phyloP scores from a whole-genome alignment of 2,113 vertebrate species.

The Neomonachus schauinslandi region DNA sequence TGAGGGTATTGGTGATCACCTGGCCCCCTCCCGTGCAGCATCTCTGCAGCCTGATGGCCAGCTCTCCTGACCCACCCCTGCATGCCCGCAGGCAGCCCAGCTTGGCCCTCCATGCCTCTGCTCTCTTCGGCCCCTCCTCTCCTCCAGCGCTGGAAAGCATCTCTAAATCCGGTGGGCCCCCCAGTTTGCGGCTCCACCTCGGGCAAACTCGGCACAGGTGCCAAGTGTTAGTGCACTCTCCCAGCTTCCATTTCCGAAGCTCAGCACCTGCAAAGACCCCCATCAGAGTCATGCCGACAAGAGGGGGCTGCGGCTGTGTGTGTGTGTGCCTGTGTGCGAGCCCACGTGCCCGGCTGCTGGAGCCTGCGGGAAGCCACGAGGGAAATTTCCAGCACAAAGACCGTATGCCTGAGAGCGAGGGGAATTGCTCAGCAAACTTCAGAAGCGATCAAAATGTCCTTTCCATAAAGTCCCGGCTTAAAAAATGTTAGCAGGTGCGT shows the following conservation, averaged over 20 bases:
- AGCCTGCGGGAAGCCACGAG: conserved; percentile 45
- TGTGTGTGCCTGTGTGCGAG: neutral
- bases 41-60: neutral
- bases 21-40: neutral
- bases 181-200: neutral
- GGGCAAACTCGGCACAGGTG: conserved; percentile 48
- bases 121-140: neutral
- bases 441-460: conserved; percentile 75
- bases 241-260: conserved; percentile 45
- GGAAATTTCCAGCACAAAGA: conserved; percentile 78
- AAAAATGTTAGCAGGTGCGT: conserved; percentile 78
- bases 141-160: neutral
- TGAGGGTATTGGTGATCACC: fast-evolving
- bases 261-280: conserved; percentile 70
- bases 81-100: neutral
- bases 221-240: conserved; percentile 33
- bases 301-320: neutral
- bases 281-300: neutral
- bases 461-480: conserved; percentile 72
- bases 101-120: neutral
- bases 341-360: conserved; percentile 42
- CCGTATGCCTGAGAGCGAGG: conserved; percentile 62
- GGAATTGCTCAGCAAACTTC: conserved; percentile 75
- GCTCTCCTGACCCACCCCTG: neutral
- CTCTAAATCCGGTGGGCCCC: neutral